A percentile compares a stretch with the other conserved stretches of the same genome.
phyloP scores from a whole-genome alignment of 2,888 invertebrate genomes.

The Catocala nupta region DNA sequence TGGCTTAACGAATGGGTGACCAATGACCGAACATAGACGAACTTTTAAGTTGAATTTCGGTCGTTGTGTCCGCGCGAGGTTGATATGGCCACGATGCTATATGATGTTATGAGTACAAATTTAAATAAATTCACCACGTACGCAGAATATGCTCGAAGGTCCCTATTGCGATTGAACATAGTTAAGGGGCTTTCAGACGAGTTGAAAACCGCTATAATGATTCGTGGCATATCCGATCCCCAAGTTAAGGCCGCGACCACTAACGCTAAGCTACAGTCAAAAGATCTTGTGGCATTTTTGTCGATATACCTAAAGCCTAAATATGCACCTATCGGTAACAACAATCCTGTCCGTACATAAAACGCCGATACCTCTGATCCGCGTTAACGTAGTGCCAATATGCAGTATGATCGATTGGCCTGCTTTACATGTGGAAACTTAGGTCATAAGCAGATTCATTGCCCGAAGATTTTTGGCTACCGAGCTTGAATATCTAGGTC shows the following conservation, averaged over 20 bases:
- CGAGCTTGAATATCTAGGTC: no score
- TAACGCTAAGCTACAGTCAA: slow-evolving; percentile 11
- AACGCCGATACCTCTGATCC: background rate
- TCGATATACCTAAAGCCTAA: slow-evolving; percentile 16
- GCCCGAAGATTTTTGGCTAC: background rate
- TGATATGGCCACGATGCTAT: slow-evolving; percentile 34
- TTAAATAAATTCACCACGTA: slow-evolving; percentile 36
- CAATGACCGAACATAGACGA: slow-evolving; percentile 38
- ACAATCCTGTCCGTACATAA: background rate
- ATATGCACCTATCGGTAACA: background rate
- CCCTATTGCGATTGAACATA: slow-evolving; percentile 31
- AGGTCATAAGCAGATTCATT: slow-evolving; percentile 9
- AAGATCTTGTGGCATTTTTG: slow-evolving; percentile 14
- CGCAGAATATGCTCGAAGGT: slow-evolving; percentile 38
- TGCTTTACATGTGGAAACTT: background rate
- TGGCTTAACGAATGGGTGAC: slow-evolving; percentile 27
- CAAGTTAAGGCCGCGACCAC: slow-evolving; percentile 10
- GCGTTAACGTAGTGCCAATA: background rate
- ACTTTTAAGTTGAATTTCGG: slow-evolving; percentile 38
- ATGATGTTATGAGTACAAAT: slow-evolving; percentile 28
- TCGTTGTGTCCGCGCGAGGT: slow-evolving; percentile 33
- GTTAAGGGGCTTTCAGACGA: slow-evolving; percentile 44
- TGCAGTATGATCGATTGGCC: slow-evolving; percentile 1
- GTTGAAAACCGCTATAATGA: slow-evolving; percentile 23
- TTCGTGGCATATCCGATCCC: slow-evolving; percentile 19